phyloP scores from a whole-genome alignment of 2,888 invertebrate species.

The Thereva nobilitata region DNA sequence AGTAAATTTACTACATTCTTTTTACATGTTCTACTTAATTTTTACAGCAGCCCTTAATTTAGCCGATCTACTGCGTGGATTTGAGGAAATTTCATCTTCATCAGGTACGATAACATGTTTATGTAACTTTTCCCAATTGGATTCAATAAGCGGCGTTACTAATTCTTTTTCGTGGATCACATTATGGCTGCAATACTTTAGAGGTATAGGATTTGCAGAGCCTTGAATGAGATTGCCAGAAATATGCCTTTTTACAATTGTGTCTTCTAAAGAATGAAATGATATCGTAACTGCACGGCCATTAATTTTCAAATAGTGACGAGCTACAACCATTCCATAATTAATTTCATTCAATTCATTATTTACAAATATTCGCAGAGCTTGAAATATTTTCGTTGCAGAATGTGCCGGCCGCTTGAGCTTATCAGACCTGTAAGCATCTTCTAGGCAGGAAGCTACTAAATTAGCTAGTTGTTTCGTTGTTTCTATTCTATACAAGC shows the following conservation, averaged over 20 bases:
- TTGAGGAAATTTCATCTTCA: slow-evolving; percentile 72
- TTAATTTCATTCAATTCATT: slow-evolving; percentile 95
- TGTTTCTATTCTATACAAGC: slow-evolving; percentile 75
- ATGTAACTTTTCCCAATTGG: slow-evolving; percentile 76
- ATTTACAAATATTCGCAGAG: slow-evolving; percentile 92
- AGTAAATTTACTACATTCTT: no score
- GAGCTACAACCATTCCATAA: slow-evolving; percentile 79
- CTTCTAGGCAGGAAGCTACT: slow-evolving; percentile 65
- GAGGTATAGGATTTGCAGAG: slow-evolving; percentile 70
- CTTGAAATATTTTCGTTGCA: slow-evolving; percentile 92
- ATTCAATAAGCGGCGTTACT: slow-evolving; percentile 65
- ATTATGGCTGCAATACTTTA: slow-evolving; percentile 71
- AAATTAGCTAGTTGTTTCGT: slow-evolving; percentile 81
- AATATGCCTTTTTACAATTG: slow-evolving; percentile 88
- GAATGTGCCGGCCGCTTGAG: slow-evolving; percentile 75
- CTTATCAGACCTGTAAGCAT: slow-evolving; percentile 68
- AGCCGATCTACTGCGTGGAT: slow-evolving; percentile 88
- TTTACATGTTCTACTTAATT: slow-evolving; percentile 53
- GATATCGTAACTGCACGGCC: slow-evolving; percentile 82
- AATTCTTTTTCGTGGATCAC: slow-evolving; percentile 65
- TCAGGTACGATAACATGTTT: slow-evolving; percentile 80
- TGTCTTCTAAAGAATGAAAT: slow-evolving; percentile 93
- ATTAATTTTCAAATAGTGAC: slow-evolving; percentile 73
- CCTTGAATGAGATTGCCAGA: slow-evolving; percentile 75
- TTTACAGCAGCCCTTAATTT: slow-evolving; percentile 84